Conservation (phyloP, 2,113 vertebrate genomes). For the Pongo abelii region DNA sequence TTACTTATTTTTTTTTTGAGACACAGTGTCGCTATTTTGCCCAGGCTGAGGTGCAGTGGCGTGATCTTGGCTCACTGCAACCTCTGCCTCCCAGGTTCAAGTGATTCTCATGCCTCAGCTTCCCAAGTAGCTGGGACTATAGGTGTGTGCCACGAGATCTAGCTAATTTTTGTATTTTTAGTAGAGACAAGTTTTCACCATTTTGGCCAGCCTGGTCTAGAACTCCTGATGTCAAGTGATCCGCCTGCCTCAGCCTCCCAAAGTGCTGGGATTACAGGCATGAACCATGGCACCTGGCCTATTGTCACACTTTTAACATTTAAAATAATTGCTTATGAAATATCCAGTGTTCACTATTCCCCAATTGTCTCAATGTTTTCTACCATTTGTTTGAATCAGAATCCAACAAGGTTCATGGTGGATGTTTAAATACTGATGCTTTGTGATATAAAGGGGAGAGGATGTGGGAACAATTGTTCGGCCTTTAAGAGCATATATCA, state of each 20-base stretch:
- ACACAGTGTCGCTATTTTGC: not conserved
- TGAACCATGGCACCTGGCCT: not conserved
- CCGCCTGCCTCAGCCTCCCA: not conserved
- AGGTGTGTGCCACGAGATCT: not conserved
- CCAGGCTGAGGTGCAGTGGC: not conserved
- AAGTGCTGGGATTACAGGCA: not conserved
- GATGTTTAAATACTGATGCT: not conserved
- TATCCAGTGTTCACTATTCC: not conserved
- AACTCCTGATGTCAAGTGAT: not conserved
- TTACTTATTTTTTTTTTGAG: not conserved
- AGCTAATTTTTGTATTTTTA: not conserved
- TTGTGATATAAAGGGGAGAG: not conserved
- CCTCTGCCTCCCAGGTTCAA: not conserved
- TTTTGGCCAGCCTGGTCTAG: not conserved
- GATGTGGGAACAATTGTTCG: not conserved
- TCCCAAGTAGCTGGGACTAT: not conserved
- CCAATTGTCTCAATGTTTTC: not conserved
- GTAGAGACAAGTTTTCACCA: not conserved
- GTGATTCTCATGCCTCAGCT: not conserved
- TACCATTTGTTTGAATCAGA: not conserved
- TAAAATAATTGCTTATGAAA: conserved; percentile 29
- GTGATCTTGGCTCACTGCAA: not conserved
- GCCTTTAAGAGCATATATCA: not conserved
- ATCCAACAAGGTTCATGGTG: not conserved
- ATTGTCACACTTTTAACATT: not conserved